Evolutionary conservation across 2,888 invertebrate genomes (phyloP).

Genomic region (Diarsia brunnea): DNA sequence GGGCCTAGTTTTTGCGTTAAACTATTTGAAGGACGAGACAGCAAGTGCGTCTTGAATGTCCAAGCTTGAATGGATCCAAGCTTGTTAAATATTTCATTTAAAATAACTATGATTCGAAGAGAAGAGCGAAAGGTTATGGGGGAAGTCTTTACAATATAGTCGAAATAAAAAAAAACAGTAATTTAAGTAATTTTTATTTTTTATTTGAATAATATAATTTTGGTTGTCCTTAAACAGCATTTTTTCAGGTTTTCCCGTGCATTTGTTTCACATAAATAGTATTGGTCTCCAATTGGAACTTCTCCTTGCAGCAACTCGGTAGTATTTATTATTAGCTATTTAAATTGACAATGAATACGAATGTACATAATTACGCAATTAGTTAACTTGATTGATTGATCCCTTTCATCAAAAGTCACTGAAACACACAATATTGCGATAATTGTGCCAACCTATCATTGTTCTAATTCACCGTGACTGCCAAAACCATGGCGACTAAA

Average conservation of each 20-base stretch:
- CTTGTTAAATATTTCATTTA: neutral
- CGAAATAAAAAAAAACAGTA: neutral
- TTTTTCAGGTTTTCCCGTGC: neutral
- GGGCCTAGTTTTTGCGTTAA: constrained; percentile 41
- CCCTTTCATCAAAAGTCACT: constrained; percentile 31
- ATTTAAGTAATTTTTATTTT: neutral
- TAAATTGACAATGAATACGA: neutral
- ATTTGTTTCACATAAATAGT: neutral
- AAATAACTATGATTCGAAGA: neutral
- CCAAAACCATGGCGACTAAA: constrained; percentile 42
- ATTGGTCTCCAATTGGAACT: neutral
- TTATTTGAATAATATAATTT: neutral
- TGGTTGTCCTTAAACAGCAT: no score
- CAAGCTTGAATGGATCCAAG: neutral
- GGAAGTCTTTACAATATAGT: no score
- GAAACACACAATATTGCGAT: constrained; percentile 21
- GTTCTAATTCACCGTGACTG: constrained; percentile 39
- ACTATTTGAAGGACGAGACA: neutral
- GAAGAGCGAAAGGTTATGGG: no score
- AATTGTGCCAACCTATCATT: constrained; percentile 40
- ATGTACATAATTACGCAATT: constrained; percentile 1
- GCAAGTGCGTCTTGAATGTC: constrained; percentile 3
- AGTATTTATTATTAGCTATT: neutral
- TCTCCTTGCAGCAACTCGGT: neutral
- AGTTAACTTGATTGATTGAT: constrained; percentile 34